Evolutionary conservation across 1,140 invertebrate genomes (phyloP), one percentile per base, ranked within the genome.

Genomic region (Pomacea maculata): DNA sequence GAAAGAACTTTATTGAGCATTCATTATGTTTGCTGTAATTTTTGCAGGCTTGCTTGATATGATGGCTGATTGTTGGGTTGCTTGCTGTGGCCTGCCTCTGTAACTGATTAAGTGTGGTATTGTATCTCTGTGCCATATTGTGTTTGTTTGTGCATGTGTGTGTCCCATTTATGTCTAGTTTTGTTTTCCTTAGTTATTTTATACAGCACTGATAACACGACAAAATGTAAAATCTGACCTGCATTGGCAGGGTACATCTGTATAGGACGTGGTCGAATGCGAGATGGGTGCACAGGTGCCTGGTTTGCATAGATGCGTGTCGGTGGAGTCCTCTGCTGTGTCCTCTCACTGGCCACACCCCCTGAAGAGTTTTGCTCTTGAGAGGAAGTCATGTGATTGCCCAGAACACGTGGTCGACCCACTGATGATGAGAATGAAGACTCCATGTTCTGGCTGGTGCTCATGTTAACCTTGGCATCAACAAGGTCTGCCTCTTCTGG

Each of bases 401-500:
- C 45, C 67, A 61, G 5, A 54, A 19, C 67, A 54, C n/a, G 17
- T 10, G 19, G 57, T 17, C 77, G 65, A 25, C n/a, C 52, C 34
- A 67, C 34, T 11, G 75, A 29, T 10, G 75, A 64, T 63, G 64
- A 67, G 55, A 57, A 34, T 17, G 63, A 12, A 52, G 75, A 57
- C 63, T 78, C 77, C 10, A 67, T 68, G 67, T 78, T 78, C 14
- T 54, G 45, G 19, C 9, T 78, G 73, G 70, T 81, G 75, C 63
- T 74, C 83, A 79, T 68, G 83, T 83, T 74, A 80, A 64, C 80
- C 82, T 71, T 85, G 45, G 17, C 84, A 75, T 68, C 85, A 80
- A 65, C 77, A 75, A 68, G 81, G 84, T 89, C 83, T 73, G 84
- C 82, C 85, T 84, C 87, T 76, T 91, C 90, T 15, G 92, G 92